These are phyloP conservation scores for Conus ventricosus DNA, from an alignment of 1,140 invertebrate species.

Conservation along the genomic window DNA sequence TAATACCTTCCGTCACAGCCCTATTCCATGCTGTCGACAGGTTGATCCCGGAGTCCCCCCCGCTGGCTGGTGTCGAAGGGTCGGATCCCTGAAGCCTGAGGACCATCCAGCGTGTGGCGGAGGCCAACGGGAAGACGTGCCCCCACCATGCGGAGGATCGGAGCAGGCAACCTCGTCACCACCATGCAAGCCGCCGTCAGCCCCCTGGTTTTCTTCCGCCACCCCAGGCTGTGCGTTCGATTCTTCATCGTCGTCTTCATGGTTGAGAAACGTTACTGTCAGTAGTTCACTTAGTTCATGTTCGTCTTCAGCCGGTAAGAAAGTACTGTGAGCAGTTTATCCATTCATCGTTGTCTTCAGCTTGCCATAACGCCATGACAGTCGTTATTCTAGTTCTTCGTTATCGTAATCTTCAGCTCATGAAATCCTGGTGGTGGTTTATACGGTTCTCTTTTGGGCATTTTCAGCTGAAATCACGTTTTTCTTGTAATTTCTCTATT, in stretches of 20 bases:
- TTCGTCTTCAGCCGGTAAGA: background rate
- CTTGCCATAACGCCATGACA: no score
- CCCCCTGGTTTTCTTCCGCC: background rate
- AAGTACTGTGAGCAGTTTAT: background rate
- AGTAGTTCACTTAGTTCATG: no score
- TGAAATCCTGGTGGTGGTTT: no score
- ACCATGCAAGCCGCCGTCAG: background rate
- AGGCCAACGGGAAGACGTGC: constrained; percentile 57
- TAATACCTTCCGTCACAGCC: no score
- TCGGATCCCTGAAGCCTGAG: constrained; percentile 58
- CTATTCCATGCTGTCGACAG: constrained; percentile 29
- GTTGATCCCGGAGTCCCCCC: constrained; percentile 65
- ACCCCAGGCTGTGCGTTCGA: background rate
- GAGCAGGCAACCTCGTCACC: background rate
- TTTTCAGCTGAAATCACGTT: no score
- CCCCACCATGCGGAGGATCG: constrained; percentile 40
- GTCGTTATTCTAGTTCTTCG: no score
- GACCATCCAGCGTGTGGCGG: constrained; percentile 57
- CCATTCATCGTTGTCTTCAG: no score
- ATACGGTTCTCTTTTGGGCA: no score
- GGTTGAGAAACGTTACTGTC: background rate
- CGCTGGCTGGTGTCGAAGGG: constrained; percentile 64
- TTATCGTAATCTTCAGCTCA: no score
- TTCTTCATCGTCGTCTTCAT: background rate
- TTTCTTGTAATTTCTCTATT: no score